These are phyloP conservation scores for Amphilophus citrinellus DNA, from an alignment of 2,113 vertebrate genomes.

Conservation along the genomic window DNA sequence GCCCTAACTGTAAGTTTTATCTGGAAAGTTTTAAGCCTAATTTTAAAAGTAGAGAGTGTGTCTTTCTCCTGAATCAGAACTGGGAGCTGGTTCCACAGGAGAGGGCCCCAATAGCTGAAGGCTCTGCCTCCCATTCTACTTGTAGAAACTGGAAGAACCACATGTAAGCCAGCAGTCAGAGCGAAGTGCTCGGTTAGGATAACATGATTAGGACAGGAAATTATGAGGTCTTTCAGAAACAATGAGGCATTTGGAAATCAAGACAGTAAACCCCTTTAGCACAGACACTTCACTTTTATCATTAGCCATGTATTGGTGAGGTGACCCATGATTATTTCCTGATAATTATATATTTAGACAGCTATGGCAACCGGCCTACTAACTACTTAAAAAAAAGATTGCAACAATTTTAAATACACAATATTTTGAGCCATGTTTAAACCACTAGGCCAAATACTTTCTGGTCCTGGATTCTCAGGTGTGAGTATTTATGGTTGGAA, in stretches of 20 bases:
- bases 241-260: background rate
- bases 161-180: background rate
- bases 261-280: background rate
- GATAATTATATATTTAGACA: background rate
- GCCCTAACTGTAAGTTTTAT: background rate
- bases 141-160: background rate
- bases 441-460: background rate
- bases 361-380: no score
- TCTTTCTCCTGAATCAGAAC: background rate
- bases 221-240: background rate
- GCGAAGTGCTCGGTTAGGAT: background rate
- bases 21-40: background rate
- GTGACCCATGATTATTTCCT: background rate
- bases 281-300: background rate
- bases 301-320: background rate
- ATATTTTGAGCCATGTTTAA: background rate
- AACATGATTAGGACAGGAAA: background rate
- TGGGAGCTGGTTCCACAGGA: background rate
- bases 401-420: background rate
- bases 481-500: background rate
- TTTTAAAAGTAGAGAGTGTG: background rate
- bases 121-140: background rate
- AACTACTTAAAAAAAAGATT: background rate
- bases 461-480: background rate
- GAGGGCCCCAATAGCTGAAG: background rate